Evolutionary conservation across 2,888 invertebrate species (phyloP).

Genomic region (Metallyticus violacea): DNA sequence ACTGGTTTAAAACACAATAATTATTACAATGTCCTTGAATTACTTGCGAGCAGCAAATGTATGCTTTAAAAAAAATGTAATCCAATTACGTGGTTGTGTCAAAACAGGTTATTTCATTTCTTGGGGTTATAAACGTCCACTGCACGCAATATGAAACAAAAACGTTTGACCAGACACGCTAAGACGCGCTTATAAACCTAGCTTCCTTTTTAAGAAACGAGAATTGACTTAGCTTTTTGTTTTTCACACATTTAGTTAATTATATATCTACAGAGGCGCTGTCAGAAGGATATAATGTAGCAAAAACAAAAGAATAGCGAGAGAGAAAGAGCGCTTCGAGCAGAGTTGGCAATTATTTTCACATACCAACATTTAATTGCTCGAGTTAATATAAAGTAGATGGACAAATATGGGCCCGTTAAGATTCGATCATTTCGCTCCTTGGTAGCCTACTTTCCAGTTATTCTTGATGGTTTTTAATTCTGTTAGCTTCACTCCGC

Average conservation of each 20-base stretch:
- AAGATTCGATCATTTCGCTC: not conserved
- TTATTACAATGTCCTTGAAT: not conserved
- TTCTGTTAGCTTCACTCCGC: too few relatives aligned
- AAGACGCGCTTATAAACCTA: too few relatives aligned
- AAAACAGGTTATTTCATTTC: not conserved
- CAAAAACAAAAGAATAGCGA: not conserved
- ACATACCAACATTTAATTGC: not conserved
- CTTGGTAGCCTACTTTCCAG: not conserved
- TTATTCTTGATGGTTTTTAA: too few relatives aligned
- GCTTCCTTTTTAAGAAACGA: not conserved
- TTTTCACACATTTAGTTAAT: not conserved
- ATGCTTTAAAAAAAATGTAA: too few relatives aligned
- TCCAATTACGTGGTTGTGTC: not conserved
- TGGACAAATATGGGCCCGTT: not conserved
- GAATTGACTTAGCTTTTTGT: not conserved
- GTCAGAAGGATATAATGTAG: not conserved
- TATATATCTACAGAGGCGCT: not conserved
- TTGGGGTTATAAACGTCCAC: too few relatives aligned
- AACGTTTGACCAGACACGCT: too few relatives aligned
- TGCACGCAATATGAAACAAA: not conserved
- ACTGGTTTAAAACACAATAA: not conserved
- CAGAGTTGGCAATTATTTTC: not conserved
- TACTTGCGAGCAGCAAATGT: too few relatives aligned
- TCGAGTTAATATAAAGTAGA: not conserved
- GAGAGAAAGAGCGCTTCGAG: not conserved